Conservation (phyloP, 2,113 vertebrate species). For the Dromiciops gliroides region DNA sequence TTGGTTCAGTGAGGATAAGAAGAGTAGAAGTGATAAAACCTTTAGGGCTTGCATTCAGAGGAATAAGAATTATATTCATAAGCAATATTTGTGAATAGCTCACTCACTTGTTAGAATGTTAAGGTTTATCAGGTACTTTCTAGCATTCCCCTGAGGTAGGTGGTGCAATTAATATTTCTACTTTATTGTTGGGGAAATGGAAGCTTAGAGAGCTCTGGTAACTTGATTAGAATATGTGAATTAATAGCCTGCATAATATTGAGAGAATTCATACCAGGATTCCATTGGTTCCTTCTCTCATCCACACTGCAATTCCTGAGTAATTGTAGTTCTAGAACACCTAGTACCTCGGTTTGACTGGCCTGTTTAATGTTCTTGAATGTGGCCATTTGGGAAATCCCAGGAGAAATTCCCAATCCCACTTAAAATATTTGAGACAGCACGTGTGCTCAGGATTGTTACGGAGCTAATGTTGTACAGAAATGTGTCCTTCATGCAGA, state of each 20-base stretch:
- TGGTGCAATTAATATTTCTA: neutral
- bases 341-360: neutral
- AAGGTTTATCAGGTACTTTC: neutral
- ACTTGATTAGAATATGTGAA: neutral
- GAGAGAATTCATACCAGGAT: neutral
- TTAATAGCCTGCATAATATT: neutral
- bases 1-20: slow-evolving; percentile 1
- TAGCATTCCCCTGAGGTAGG: neutral
- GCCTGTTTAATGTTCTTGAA: slow-evolving; percentile 39
- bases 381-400: neutral
- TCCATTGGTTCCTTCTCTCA: neutral
- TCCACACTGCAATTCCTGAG: neutral
- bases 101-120: neutral
- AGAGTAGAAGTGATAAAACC: slow-evolving; percentile 24
- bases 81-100: slow-evolving; percentile 18
- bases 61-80: slow-evolving; percentile 45
- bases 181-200: neutral
- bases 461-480: slow-evolving; percentile 9
- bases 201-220: neutral
- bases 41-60: slow-evolving; percentile 8
- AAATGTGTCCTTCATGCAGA: neutral
- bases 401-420: slow-evolving; percentile 6
- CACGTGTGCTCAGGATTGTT: slow-evolving; percentile 8
- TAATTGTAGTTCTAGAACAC: neutral
- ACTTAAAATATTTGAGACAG: slow-evolving; percentile 15